Evolutionary conservation across 2,113 vertebrate genomes (phyloP), one percentile per base, ranked within the genome.

Genomic region (Epinephelus lanceolatus): DNA sequence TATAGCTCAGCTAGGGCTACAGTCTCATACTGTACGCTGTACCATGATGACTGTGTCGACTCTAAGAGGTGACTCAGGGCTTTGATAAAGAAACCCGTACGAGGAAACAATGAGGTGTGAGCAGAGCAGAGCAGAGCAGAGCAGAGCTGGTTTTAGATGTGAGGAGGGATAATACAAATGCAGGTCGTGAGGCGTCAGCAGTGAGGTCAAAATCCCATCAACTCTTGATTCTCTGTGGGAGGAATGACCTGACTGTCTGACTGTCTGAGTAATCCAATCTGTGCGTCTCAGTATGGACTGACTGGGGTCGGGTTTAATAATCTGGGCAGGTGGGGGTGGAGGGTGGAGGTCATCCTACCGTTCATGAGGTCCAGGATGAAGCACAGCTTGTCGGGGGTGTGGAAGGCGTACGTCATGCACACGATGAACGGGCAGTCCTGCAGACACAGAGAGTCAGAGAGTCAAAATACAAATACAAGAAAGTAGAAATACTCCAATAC

Each of bases 291-390:
- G 6, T 3, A 59, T 5, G 59, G 69, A 78, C 23, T 25, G 33
- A 57, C 68, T 11, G 47, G 4, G 33, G 40, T 19, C 9, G 15
- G 25, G 27, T 70, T 56, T 80, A 66, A 52, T 69, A 62, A 52
- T 69, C 27, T 55, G 49, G 0, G 30, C 51, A n/a, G 57, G 77
- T 17, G 51, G 53, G 52, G 6, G 53, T 55, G 18, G 53, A 6
- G 53, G 5, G 18, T 4, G 52, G 8, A 30, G 1, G 45, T 33
- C 25, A 37, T 9, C 69, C 47, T 91, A 99, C 98, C 98, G 13
- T 99, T 99, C 98, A 99, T 99, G 83, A 99, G 95, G 93, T 99
- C 98, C 94, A 99, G 94, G 92, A 99, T 99, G 95, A 99, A 99
- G 94, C 98, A 99, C 52, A 99, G 96, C 84, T 99, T 99, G 94